Conservation (phyloP, 37 sponge, comb jelly and placozoan species). For the Agelas oroides region DNA sequence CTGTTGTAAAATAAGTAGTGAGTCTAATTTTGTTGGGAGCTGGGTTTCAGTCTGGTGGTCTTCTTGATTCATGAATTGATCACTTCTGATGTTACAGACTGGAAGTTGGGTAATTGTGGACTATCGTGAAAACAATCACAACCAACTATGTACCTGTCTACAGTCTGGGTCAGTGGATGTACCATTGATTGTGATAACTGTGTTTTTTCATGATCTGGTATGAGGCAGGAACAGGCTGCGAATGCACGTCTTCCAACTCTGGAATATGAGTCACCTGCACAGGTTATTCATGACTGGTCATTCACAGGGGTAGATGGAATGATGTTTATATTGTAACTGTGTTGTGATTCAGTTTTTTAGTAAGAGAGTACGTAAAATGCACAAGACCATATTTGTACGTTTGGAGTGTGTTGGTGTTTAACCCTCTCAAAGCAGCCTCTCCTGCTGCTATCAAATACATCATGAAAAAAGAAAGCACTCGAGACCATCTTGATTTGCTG, state of each 20-base stretch:
- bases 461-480: no score
- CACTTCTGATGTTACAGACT: conserved; percentile 16
- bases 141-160: conserved; percentile 1
- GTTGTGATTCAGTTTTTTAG: no score
- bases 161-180: not conserved
- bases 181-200: not conserved
- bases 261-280: not conserved
- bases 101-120: not conserved
- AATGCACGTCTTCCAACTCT: not conserved
- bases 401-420: not conserved
- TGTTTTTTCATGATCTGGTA: not conserved
- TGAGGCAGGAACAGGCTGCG: not conserved
- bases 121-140: conserved; percentile 8
- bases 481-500: no score
- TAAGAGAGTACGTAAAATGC: no score
- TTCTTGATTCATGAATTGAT: not conserved
- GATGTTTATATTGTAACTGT: no score
- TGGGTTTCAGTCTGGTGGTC: not conserved
- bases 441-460: not conserved
- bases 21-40: not conserved
- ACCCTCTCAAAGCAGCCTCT: conserved; percentile 11
- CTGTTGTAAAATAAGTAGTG: conserved; percentile 19
- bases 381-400: not conserved
- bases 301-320: no score
- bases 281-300: not conserved